Percentiles rank a stretch among this genome's conserved stretches.
Evolutionary conservation across 2,113 vertebrate genomes (phyloP).

Genomic region (Cochlearius cochlearius): DNA sequence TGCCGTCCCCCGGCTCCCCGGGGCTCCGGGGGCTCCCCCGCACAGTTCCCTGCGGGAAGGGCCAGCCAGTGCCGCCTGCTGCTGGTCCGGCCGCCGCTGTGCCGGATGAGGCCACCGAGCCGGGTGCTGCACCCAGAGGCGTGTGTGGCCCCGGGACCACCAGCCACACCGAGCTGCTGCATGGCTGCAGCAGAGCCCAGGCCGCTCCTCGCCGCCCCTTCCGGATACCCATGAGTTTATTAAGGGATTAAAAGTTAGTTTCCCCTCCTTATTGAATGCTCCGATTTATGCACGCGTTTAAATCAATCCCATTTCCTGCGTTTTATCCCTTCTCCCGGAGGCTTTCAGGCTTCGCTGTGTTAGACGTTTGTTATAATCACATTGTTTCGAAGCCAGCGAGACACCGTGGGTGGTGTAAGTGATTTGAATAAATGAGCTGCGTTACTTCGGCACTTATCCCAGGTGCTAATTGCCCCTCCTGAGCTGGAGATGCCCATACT

Average conservation of each 20-base stretch:
- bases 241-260: conserved; percentile 13
- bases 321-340: conserved; percentile 12
- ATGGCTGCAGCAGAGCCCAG: not conserved
- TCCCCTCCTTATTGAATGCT: not conserved
- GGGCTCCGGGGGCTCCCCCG: not conserved
- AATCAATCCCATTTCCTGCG: conserved; percentile 29
- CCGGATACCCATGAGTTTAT: not conserved
- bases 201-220: not conserved
- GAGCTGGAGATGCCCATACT: not conserved
- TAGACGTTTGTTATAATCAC: not conserved
- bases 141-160: rapidly evolving
- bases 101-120: rapidly evolving
- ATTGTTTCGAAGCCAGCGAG: not conserved
- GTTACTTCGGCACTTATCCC: not conserved
- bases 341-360: not conserved
- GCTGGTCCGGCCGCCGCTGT: rapidly evolving
- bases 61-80: rapidly evolving
- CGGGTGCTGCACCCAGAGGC: not conserved
- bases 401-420: not conserved
- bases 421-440: not conserved
- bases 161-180: not conserved
- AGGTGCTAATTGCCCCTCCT: not conserved
- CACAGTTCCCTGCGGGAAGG: rapidly evolving
- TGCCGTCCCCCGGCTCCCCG: not conserved
- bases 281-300: not conserved